Evolutionary conservation across 1,140 invertebrate genomes (phyloP), one percentile per base, ranked within the genome.

Genomic region (Listronotus bonariensis): DNA sequence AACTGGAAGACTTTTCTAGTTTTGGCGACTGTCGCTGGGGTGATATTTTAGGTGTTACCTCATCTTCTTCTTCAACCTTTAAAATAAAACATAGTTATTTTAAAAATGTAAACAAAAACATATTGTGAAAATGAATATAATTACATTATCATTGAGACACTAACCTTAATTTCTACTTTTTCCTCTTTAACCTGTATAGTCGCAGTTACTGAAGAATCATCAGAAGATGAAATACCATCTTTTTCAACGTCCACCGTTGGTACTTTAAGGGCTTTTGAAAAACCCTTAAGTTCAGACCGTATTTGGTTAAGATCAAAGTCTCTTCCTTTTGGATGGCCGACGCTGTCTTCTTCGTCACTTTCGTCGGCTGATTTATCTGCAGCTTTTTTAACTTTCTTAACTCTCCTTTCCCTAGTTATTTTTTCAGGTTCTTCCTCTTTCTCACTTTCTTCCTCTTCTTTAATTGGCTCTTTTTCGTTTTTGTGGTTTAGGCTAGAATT

Each of bases 291-390:
- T 76, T 93, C 91, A 0, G 89, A 92, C 67, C 91, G 80, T 61
- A 93, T 92, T 80, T 92, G 88, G 79, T 90, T 91, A 1, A 93
- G 80, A 80, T 93, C 91, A 72, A 91, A 92, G 74, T 91, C 89
- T 5, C 89, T 80, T 12, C 88, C 87, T 67, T 87, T 88, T 0
- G 85, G 73, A 57, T 69, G 72, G 53, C 51, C 74, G 11, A 42
- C 41, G 17, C 68, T 69, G 15, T 67, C 61, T 34, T 67, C 64
- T 52, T 79, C 78, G 61, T 76, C 75, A 58, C 72, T 76, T 49
- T 77, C 74, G 36, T 67, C 71, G 20, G 52, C 54, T 8, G 70
- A 70, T 63, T 75, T 69, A 53, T 74, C 71, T 26, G 65, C 68
- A 53, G 32, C 67, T 38, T 38, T 51, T 73, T 75, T 72, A 60